A percentile compares a stretch with the other conserved stretches of the same genome.
Evolutionary conservation across 1,140 invertebrate genomes (phyloP).

Genomic region (Aphaenogaster rudis): DNA sequence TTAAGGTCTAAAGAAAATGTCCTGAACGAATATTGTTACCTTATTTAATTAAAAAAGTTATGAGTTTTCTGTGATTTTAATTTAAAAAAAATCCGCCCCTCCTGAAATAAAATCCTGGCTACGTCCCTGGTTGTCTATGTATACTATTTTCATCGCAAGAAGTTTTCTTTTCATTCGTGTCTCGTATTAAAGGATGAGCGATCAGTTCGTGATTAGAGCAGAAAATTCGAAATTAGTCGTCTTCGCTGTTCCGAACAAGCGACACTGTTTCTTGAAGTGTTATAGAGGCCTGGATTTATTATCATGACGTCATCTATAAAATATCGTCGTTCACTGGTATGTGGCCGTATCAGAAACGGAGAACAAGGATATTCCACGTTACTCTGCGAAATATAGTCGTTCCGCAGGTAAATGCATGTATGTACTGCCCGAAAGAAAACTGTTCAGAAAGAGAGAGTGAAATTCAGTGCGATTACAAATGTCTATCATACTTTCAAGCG

Average conservation of each 20-base stretch:
- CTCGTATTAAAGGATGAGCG: neutral
- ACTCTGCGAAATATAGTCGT: neutral
- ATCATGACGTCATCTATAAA: neutral
- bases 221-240: neutral
- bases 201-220: neutral
- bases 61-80: no score
- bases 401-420: neutral
- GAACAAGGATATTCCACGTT: neutral
- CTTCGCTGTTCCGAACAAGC: no score
- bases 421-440: neutral
- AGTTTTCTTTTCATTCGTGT: neutral
- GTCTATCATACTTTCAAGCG: neutral
- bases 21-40: no score
- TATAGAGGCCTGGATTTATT: neutral
- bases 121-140: no score
- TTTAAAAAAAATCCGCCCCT: no score
- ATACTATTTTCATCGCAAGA: no score
- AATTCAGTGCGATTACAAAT: neutral
- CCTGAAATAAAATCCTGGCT: no score
- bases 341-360: slow-evolving; percentile 1
- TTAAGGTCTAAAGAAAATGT: no score
- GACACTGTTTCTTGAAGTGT: neutral
- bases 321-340: neutral
- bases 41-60: no score
- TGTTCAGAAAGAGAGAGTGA: neutral